Conservation (phyloP, 2,888 invertebrate genomes). For the Polyploca ridens region DNA sequence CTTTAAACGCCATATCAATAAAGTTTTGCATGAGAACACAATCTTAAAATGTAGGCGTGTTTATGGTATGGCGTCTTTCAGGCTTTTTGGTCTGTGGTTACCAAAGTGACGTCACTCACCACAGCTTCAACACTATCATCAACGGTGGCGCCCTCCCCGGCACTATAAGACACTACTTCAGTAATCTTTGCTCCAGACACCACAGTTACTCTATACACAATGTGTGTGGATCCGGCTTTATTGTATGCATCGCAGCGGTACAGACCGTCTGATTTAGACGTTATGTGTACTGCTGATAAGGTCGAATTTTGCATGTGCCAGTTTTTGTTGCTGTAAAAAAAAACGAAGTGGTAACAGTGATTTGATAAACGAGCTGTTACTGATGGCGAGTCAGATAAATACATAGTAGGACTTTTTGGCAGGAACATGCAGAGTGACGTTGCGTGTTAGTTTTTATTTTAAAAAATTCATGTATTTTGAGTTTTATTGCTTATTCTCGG, state of each 20-base stretch:
- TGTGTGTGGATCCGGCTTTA: constrained; percentile 81
- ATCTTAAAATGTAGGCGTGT: too few species aligned
- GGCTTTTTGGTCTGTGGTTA: too few species aligned
- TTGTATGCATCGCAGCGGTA: constrained; percentile 86
- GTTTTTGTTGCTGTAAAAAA: constrained; percentile 56
- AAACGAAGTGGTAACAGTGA: background rate
- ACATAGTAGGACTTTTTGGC: too few species aligned
- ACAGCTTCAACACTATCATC: constrained; percentile 43
- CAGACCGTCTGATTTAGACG: constrained; percentile 68
- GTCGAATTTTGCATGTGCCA: constrained; percentile 56
- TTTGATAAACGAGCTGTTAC: background rate
- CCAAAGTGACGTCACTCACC: constrained; percentile 41
- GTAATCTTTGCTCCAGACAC: constrained; percentile 53
- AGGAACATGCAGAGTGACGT: too few species aligned
- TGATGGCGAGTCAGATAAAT: too few species aligned
- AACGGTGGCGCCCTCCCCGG: constrained; percentile 46
- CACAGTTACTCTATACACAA: constrained; percentile 79
- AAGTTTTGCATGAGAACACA: too few species aligned
- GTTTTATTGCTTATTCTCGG: too few species aligned
- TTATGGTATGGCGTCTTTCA: too few species aligned
- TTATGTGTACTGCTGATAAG: constrained; percentile 48
- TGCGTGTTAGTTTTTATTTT: too few species aligned
- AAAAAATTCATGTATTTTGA: too few species aligned
- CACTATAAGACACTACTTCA: constrained; percentile 46
- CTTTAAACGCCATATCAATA: too few species aligned